Evolutionary conservation across 1,140 invertebrate species (phyloP).

Genomic region (Argopecten irradians): DNA sequence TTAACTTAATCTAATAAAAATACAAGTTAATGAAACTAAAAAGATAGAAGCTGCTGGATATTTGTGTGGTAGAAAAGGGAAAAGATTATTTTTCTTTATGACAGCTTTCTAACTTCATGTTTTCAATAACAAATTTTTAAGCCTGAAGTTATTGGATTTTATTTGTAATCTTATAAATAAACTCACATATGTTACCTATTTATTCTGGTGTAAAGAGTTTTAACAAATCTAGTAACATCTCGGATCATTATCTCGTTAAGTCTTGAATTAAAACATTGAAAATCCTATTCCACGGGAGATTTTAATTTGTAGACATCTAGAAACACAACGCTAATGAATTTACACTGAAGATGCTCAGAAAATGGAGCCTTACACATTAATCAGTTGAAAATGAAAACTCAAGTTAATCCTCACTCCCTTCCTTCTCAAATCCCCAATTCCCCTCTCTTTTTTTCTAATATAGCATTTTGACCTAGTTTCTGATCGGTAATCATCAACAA

Average conservation of each 20-base stretch:
- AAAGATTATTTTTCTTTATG: neutral
- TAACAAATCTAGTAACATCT: neutral
- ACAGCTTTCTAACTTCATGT: neutral
- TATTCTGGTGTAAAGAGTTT: neutral
- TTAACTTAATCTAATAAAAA: slow-evolving; percentile 13
- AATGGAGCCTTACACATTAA: neutral
- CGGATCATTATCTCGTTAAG: neutral
- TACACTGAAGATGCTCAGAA: neutral
- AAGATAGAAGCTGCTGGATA: neutral
- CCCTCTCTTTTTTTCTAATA: too few species aligned
- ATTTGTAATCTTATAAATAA: neutral
- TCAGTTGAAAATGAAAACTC: neutral
- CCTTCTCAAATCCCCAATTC: too few species aligned
- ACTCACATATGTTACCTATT: neutral
- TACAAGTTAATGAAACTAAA: neutral
- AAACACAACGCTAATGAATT: neutral
- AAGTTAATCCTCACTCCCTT: too few species aligned
- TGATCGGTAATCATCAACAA: too few species aligned
- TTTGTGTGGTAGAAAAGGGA: neutral
- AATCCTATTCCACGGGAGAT: neutral
- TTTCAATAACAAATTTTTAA: neutral
- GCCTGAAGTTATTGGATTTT: neutral
- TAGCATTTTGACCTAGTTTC: too few species aligned
- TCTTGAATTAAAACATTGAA: neutral
- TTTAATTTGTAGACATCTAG: neutral